phyloP scores from a whole-genome alignment of 2,888 invertebrate species.

The Muscina levida region DNA sequence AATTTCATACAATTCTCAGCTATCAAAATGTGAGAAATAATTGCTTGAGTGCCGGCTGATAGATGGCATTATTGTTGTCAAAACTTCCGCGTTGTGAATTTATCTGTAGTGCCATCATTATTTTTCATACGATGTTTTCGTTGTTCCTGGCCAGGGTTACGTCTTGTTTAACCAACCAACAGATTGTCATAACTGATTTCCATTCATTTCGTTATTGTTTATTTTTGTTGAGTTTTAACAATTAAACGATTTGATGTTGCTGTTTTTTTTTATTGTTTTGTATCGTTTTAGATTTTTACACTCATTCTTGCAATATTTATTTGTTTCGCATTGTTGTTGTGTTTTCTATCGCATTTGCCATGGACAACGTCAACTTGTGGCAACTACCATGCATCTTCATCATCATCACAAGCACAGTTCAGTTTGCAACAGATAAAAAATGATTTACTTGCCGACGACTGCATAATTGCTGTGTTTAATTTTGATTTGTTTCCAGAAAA shows the following conservation, averaged over 20 bases:
- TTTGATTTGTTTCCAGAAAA: constrained; percentile 53
- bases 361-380: not conserved
- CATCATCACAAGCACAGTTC: not conserved
- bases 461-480: constrained; percentile 55
- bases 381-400: not conserved
- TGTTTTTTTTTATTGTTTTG: not conserved
- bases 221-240: constrained; percentile 1
- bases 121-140: not conserved
- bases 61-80: constrained; percentile 69
- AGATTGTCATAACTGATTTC: constrained; percentile 9
- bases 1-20: constrained; percentile 55
- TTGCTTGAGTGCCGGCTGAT: constrained; percentile 68
- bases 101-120: constrained; percentile 51
- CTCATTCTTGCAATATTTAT: constrained; percentile 6
- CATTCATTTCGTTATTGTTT: constrained; percentile 27
- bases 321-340: not conserved
- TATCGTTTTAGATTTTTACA: not conserved
- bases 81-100: constrained; percentile 60
- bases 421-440: constrained; percentile 29
- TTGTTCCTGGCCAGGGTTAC: constrained; percentile 5
- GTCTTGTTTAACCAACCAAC: not conserved
- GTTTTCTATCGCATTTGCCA: not conserved
- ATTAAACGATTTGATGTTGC: constrained; percentile 32
- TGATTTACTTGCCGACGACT: constrained; percentile 41
- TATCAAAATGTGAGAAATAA: constrained; percentile 65